Conservation (phyloP, 2,888 invertebrate genomes). For the Lampropteryx suffumata region DNA sequence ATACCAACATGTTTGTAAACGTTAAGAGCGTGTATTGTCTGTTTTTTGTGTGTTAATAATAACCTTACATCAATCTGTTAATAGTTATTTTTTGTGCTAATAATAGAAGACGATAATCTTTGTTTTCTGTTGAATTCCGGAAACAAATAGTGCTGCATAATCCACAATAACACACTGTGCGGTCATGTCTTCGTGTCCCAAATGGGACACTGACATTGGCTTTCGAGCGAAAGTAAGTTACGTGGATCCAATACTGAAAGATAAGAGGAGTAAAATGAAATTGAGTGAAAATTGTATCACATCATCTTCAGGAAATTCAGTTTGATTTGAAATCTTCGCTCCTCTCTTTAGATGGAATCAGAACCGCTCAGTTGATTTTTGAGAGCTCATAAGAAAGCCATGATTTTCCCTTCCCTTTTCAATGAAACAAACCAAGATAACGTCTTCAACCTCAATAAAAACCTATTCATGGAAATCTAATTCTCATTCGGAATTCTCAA, state of each 20-base stretch:
- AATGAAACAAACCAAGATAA: slow-evolving; percentile 6
- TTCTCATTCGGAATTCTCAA: slow-evolving; percentile 9
- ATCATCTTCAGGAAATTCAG: not conserved
- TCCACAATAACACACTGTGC: too few relatives aligned
- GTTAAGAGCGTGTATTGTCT: slow-evolving; percentile 3
- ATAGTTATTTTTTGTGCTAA: too few relatives aligned
- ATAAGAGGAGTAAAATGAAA: too few relatives aligned
- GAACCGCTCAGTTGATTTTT: not conserved
- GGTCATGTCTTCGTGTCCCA: too few relatives aligned
- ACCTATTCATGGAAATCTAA: slow-evolving; percentile 18
- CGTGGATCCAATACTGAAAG: too few relatives aligned
- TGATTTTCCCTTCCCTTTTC: not conserved
- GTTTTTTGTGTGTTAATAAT: not conserved
- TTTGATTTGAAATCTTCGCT: not conserved
- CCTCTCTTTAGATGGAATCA: not conserved
- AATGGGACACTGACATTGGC: too few relatives aligned
- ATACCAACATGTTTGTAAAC: slow-evolving; percentile 17
- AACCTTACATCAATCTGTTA: too few relatives aligned
- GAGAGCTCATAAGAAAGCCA: not conserved
- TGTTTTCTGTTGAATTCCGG: too few relatives aligned
- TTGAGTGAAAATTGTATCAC: too few relatives aligned
- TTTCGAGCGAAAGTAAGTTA: too few relatives aligned
- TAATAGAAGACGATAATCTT: too few relatives aligned
- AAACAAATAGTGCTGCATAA: too few relatives aligned
- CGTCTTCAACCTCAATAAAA: slow-evolving; percentile 7